These are phyloP conservation scores for Ochropacha duplaris DNA, from an alignment of 2,888 invertebrate species.

Conservation along the genomic window DNA sequence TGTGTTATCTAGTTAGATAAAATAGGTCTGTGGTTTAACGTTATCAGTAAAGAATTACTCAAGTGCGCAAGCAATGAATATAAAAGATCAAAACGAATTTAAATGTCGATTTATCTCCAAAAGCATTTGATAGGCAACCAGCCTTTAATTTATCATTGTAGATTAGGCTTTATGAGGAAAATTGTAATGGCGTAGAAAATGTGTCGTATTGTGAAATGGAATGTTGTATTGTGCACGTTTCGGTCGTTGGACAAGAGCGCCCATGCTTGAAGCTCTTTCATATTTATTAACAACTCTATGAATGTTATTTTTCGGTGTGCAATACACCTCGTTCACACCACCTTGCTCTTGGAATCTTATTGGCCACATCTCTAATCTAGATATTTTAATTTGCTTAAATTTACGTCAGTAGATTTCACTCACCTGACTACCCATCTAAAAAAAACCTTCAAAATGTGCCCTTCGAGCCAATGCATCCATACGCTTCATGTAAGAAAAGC, in stretches of 20 bases:
- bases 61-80: not conserved
- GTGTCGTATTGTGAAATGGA: conserved; percentile 20
- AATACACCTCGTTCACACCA: no score
- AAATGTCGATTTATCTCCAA: conserved; percentile 11
- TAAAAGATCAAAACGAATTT: not conserved
- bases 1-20: no score
- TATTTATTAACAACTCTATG: not conserved
- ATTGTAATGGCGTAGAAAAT: conserved; percentile 26
- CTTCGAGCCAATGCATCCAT: no score
- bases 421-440: no score
- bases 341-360: no score
- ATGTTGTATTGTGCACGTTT: conserved; percentile 6
- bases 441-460: no score
- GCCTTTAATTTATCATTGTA: conserved; percentile 29
- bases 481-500: no score
- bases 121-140: conserved; percentile 27
- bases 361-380: no score
- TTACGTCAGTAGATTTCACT: no score
- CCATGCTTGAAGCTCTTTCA: not conserved
- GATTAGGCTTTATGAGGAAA: conserved; percentile 27
- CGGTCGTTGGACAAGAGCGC: not conserved
- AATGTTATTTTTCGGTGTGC: not conserved
- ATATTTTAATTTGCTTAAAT: no score
- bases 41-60: not conserved
- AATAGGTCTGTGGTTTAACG: no score